Evolutionary conservation across 2,797 vertebrate genomes (phyloP), one percentile per base, ranked within the genome.

Genomic region (Tauraco hartlaubi): DNA sequence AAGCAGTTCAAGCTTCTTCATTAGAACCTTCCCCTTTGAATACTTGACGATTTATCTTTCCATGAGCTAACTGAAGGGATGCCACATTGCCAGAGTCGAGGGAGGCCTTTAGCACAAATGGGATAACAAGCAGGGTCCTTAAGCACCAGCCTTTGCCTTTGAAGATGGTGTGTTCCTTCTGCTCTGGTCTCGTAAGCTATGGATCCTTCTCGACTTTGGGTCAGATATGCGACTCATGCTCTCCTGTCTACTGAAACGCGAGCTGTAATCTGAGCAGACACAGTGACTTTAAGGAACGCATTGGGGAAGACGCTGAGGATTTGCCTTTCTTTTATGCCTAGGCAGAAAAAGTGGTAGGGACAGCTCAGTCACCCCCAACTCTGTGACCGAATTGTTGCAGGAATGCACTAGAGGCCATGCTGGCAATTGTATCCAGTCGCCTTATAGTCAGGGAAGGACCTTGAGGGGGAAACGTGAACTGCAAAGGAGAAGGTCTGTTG

Each of bases 21-120:
- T 94, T 94, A 92, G 94, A 97, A 82, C 55, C 72, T 96, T 95
- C 66, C 74, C 80, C 71, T 96, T 81, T 90, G 90, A 95, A 90
- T 87, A 72, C 12, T 58, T 52, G 16, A 25, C 74, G 69, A 86
- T 92, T 86, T 95, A 82, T 91, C 82, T 74, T 89, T 94, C 76
- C 90, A 85, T 80, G 82, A 95, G 59, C 72, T 73, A 88, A 79
- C 4, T 26, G 86, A 93, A 95, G 81, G 43, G 33, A 85, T 75
- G 62, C 51, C 87, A 90, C 69, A 93, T 58, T 85, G 77, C 87
- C 89, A 68, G 75, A 94, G 58, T 59, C 68, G 67, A 43, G 17
- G 26, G 46, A 81, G 71, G 71, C 55, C 43, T 91, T 64, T 22
- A 83, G 77, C 52, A 85, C 1, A 2, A 76, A 94, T 15, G 9